A percentile compares a stretch with the other conserved stretches of the same genome.
Conservation (phyloP, 1,140 invertebrate genomes). For the Leptopilina boulardi region DNA sequence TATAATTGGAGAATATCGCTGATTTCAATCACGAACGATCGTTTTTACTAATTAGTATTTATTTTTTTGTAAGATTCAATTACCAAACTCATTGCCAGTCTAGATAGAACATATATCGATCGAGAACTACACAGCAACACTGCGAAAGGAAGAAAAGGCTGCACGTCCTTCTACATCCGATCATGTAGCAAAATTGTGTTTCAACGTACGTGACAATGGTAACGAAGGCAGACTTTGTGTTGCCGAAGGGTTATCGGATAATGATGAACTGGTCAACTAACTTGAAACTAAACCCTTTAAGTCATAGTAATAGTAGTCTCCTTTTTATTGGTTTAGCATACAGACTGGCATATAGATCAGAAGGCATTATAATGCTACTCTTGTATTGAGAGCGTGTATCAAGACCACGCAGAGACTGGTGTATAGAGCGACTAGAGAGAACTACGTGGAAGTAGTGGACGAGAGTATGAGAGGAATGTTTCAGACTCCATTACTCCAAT, state of each 20-base stretch:
- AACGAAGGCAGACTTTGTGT: neutral
- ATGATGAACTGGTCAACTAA: neutral
- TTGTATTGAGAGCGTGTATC: neutral
- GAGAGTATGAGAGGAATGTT: constrained; percentile 63
- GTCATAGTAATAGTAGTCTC: neutral
- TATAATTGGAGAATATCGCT: neutral
- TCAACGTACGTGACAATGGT: neutral
- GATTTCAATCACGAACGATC: neutral
- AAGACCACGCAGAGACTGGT: neutral
- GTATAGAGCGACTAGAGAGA: no score
- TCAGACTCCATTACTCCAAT: constrained; percentile 72
- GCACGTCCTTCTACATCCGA: constrained; percentile 2
- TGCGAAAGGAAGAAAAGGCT: neutral
- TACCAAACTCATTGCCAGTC: neutral
- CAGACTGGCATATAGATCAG: neutral
- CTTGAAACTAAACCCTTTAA: neutral
- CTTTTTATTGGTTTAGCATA: neutral
- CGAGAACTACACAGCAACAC: neutral
- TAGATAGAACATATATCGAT: neutral
- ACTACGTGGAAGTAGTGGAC: neutral
- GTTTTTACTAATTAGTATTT: constrained; percentile 15
- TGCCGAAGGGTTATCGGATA: neutral
- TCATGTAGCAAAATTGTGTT: neutral
- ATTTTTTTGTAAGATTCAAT: neutral
- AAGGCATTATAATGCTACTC: neutral